These are phyloP conservation scores for Albula goreensis DNA, from an alignment of 2,113 vertebrate genomes.

Conservation along the genomic window DNA sequence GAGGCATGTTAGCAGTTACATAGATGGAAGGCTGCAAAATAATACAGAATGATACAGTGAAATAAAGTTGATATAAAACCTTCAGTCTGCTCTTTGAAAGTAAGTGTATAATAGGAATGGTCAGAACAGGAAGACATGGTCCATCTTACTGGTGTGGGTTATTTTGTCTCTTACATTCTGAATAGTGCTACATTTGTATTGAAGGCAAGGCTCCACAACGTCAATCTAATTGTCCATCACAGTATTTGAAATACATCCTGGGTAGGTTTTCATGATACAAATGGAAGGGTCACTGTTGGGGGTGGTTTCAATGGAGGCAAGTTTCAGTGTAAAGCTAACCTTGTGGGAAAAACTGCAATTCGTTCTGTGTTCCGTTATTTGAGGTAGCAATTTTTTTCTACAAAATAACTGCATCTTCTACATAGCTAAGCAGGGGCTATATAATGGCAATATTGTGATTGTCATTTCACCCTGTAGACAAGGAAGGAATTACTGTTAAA, in stretches of 20 bases:
- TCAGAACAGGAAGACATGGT: slow-evolving; percentile 27
- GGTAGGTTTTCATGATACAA: neutral
- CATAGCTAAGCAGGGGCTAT: too few relatives aligned
- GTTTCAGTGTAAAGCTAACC: neutral
- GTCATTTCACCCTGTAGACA: too few relatives aligned
- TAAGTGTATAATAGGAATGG: neutral
- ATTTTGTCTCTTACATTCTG: neutral
- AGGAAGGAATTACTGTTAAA: neutral
- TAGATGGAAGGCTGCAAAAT: slow-evolving; percentile 20
- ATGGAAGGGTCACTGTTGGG: neutral
- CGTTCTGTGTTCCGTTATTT: neutral
- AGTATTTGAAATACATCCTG: neutral
- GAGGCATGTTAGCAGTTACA: slow-evolving; percentile 57
- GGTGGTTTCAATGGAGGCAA: neutral
- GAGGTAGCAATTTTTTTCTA: neutral
- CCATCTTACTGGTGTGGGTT: slow-evolving; percentile 11
- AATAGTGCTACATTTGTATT: slow-evolving; percentile 9
- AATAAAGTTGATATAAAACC: slow-evolving; percentile 1
- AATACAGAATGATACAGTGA: slow-evolving; percentile 17
- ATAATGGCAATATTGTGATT: too few relatives aligned
- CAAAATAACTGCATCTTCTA: too few relatives aligned
- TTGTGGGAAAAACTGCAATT: too few relatives aligned
- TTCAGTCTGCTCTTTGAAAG: neutral
- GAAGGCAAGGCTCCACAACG: neutral
- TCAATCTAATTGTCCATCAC: neutral